Percentiles rank a stretch among this genome's conserved stretches.
These are phyloP conservation scores for Clytia hemisphaerica DNA, from an alignment of 30 jellyfish, hydroid and myxozoan species.

Conservation along the genomic window DNA sequence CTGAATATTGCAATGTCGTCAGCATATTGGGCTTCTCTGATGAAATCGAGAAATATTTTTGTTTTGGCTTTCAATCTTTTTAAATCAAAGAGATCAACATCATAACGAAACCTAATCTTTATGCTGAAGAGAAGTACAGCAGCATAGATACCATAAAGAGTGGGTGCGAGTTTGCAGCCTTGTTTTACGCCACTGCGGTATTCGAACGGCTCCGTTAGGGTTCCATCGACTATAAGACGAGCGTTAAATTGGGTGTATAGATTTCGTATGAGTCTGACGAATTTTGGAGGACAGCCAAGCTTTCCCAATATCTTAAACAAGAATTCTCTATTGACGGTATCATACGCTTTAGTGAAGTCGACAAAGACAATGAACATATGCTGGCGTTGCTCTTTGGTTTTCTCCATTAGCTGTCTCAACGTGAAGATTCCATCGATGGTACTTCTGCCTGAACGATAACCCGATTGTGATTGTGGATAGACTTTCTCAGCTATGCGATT, in stretches of 20 bases:
- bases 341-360: constrained; percentile 60
- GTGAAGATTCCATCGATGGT: constrained; percentile 49
- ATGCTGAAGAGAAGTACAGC: neutral
- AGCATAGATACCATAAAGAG: constrained; percentile 34
- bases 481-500: constrained; percentile 30
- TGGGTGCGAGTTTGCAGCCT: constrained; percentile 51
- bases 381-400: constrained; percentile 46
- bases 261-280: constrained; percentile 29
- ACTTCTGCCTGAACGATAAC: constrained; percentile 60
- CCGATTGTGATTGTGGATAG: constrained; percentile 51
- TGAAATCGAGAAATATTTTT: neutral
- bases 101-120: constrained; percentile 38
- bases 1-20: constrained; percentile 48
- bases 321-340: constrained; percentile 47
- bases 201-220: constrained; percentile 32
- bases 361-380: constrained; percentile 53
- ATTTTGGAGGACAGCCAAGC: constrained; percentile 61
- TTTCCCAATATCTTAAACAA: constrained; percentile 21
- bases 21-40: constrained; percentile 67
- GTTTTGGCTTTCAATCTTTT: constrained; percentile 43
- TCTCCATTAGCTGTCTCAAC: constrained; percentile 40
- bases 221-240: constrained; percentile 47
- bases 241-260: constrained; percentile 37
- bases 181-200: constrained; percentile 56
- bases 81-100: constrained; percentile 50